A percentile compares a stretch with the other conserved stretches of the same genome.
phyloP scores from a whole-genome alignment of 1,140 invertebrate genomes.

The Brachionus calyciflorus region DNA sequence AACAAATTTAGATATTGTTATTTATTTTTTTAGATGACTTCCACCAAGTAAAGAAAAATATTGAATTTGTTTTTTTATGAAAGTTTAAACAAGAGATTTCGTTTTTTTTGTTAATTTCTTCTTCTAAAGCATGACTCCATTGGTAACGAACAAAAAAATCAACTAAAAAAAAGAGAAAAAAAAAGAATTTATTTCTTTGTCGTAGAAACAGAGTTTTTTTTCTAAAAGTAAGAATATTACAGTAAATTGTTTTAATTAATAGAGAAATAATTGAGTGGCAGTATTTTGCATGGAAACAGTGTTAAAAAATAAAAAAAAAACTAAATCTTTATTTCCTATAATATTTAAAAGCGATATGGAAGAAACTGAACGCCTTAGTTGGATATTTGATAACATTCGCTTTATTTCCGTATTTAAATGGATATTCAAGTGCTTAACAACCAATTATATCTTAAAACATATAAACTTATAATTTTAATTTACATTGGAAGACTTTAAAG shows the following conservation, averaged over 20 bases:
- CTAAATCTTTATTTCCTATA: neutral
- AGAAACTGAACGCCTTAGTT: neutral
- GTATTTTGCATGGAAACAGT: slow-evolving; percentile 12
- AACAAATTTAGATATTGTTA: slow-evolving; percentile 12
- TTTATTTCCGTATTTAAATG: neutral
- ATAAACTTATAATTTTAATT: too few relatives aligned
- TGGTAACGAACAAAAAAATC: slow-evolving; percentile 43
- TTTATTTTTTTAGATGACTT: slow-evolving; percentile 35
- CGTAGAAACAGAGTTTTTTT: neutral
- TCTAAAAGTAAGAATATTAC: neutral
- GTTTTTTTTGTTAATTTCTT: slow-evolving; percentile 17
- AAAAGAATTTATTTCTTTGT: slow-evolving; percentile 1
- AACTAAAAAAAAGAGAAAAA: neutral
- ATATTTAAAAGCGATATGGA: too few relatives aligned
- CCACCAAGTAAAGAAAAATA: neutral
- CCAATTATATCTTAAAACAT: neutral
- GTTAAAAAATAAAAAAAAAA: neutral
- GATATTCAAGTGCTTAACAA: slow-evolving; percentile 22
- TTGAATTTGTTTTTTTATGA: slow-evolving; percentile 17
- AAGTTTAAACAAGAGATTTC: slow-evolving; percentile 38
- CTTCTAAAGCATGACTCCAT: slow-evolving; percentile 27
- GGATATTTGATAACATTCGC: neutral
- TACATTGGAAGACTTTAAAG: too few relatives aligned
- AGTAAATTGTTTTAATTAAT: slow-evolving; percentile 21
- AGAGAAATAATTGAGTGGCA: neutral